phyloP scores from a whole-genome alignment of 2,113 vertebrate species.

The Sylvietta virens region DNA sequence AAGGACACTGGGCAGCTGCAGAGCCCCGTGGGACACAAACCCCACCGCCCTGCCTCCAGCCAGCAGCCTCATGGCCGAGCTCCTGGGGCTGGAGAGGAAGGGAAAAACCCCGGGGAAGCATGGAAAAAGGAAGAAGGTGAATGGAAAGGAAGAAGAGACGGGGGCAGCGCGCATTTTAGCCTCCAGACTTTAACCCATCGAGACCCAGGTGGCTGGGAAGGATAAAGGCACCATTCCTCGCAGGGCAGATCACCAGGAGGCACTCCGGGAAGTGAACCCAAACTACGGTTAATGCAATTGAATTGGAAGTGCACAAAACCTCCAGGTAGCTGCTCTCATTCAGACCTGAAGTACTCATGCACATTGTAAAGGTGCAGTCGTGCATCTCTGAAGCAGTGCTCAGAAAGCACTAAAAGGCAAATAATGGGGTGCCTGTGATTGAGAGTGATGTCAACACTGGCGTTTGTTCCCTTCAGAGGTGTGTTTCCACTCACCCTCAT shows the following conservation, averaged over 20 bases:
- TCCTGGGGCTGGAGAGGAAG: neutral
- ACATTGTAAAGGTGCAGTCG: rapidly evolving
- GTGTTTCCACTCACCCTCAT: neutral
- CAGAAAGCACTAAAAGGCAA: neutral
- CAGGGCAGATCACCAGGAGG: neutral
- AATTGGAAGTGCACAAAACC: neutral
- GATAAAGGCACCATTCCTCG: neutral
- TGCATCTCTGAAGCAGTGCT: rapidly evolving
- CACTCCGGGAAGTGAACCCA: neutral
- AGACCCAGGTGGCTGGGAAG: neutral
- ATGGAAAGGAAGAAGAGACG: slow-evolving; percentile 31
- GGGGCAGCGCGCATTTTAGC: neutral
- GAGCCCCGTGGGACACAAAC: neutral
- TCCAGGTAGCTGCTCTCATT: neutral
- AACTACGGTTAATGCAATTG: neutral
- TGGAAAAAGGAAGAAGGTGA: slow-evolving; percentile 4
- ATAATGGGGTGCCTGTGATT: neutral
- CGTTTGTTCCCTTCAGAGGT: neutral
- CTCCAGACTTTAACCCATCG: neutral
- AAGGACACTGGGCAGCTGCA: neutral
- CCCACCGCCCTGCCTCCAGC: neutral
- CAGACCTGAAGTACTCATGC: neutral
- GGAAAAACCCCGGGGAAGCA: neutral
- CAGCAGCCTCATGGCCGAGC: neutral
- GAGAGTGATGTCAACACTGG: rapidly evolving